These are phyloP conservation scores for Osedax fenrisi DNA, from an alignment of 2,888 invertebrate genomes.

Conservation along the genomic window DNA sequence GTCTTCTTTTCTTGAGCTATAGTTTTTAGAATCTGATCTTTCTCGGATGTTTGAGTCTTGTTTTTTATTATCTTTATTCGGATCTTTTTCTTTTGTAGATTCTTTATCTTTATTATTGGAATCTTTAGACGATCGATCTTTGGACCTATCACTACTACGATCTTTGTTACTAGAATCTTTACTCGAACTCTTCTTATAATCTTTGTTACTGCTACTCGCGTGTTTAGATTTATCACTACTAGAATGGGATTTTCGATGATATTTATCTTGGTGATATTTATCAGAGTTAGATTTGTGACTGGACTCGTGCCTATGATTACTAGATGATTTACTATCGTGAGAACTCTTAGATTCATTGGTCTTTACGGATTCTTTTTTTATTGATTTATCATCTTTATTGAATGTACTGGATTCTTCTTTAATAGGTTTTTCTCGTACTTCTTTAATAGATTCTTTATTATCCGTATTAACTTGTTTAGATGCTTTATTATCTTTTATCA, in stretches of 20 bases:
- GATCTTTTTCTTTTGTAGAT: slow-evolving; percentile 11
- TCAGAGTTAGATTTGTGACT: background rate
- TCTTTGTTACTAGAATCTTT: background rate
- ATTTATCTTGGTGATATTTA: background rate
- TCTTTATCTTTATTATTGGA: background rate
- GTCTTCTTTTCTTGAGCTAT: background rate
- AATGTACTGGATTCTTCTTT: background rate
- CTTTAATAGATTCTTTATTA: background rate
- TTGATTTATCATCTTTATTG: background rate
- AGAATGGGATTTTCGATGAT: slow-evolving; percentile 5
- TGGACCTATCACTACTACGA: background rate
- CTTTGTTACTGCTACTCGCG: background rate
- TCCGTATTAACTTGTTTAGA: background rate
- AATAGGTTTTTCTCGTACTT: background rate
- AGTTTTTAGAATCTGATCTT: background rate
- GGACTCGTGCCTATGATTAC: background rate
- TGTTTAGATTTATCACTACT: background rate
- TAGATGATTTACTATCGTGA: background rate
- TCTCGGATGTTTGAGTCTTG: background rate
- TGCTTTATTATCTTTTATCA: slow-evolving; percentile 8
- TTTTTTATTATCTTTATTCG: background rate
- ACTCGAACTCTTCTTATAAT: background rate
- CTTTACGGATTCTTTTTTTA: background rate
- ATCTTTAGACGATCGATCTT: background rate
- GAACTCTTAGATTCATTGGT: background rate